Percentiles rank a stretch among this genome's conserved stretches.
phyloP scores from a whole-genome alignment of 2,888 invertebrate species.

The Perdita meconis region DNA sequence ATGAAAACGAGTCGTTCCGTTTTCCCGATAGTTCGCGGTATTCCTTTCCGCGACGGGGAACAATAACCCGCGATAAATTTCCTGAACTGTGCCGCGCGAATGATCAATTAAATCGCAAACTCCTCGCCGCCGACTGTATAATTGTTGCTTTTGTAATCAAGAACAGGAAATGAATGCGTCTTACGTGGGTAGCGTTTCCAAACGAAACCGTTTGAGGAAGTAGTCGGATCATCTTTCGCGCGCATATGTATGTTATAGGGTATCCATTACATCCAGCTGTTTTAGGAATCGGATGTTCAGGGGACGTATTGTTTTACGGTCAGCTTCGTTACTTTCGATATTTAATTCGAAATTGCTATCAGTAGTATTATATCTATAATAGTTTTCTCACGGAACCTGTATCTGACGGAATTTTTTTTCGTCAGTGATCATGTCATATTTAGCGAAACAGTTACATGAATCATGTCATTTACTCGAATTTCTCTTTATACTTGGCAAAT shows the following conservation, averaged over 20 bases:
- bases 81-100: conserved; percentile 12
- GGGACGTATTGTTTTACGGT: too few relatives aligned
- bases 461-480: too few relatives aligned
- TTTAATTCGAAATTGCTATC: too few relatives aligned
- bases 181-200: background rate
- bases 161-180: background rate
- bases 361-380: too few relatives aligned
- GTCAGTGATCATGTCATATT: too few relatives aligned
- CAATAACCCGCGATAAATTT: conserved; percentile 47
- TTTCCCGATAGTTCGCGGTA: conserved; percentile 53
- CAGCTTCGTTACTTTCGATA: too few relatives aligned
- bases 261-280: background rate
- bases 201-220: background rate
- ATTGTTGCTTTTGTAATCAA: background rate
- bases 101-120: conserved; percentile 47
- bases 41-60: conserved; percentile 42
- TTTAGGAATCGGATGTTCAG: background rate
- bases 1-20: conserved; percentile 52
- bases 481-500: too few relatives aligned
- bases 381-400: too few relatives aligned
- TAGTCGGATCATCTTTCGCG: background rate
- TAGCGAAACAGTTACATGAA: too few relatives aligned
- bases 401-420: too few relatives aligned
- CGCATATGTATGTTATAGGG: too few relatives aligned
- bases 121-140: background rate